Conservation (phyloP, 2,888 invertebrate genomes). For the Netelia inedita region DNA sequence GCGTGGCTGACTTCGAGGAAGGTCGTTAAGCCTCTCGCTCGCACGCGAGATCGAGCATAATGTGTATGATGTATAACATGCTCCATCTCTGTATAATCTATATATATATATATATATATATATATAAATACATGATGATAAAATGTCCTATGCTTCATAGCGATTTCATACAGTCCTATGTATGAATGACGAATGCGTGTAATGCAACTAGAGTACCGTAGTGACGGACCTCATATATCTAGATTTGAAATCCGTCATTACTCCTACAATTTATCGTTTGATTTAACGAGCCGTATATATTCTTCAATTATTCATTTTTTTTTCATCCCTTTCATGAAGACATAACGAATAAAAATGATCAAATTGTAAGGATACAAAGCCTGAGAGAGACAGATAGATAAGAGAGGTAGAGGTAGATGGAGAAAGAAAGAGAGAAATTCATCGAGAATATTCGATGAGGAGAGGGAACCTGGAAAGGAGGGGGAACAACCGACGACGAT, state of each 20-base stretch:
- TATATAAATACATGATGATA: background rate
- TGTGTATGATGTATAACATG: constrained; percentile 8
- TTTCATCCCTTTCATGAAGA: too few relatives aligned
- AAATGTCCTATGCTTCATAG: background rate
- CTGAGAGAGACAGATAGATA: too few relatives aligned
- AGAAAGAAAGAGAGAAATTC: too few relatives aligned
- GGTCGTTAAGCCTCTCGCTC: constrained; percentile 39
- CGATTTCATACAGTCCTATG: background rate
- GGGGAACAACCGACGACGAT: too few relatives aligned
- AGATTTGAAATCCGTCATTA: background rate
- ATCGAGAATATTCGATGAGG: too few relatives aligned
- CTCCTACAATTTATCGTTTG: background rate
- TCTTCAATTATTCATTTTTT: too few relatives aligned
- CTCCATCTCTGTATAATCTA: background rate
- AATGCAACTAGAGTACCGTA: background rate
- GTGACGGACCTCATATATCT: background rate
- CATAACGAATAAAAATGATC: too few relatives aligned
- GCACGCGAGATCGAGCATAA: constrained; percentile 28
- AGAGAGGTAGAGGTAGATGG: too few relatives aligned
- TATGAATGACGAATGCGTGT: constrained; percentile 1
- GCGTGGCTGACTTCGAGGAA: constrained; percentile 54
- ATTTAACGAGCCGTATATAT: background rate
- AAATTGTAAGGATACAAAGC: too few relatives aligned
- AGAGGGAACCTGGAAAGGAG: too few relatives aligned
- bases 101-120: background rate